phyloP scores from a whole-genome alignment of 2,797 vertebrate species.

The Lepilemur septentrionalis region DNA sequence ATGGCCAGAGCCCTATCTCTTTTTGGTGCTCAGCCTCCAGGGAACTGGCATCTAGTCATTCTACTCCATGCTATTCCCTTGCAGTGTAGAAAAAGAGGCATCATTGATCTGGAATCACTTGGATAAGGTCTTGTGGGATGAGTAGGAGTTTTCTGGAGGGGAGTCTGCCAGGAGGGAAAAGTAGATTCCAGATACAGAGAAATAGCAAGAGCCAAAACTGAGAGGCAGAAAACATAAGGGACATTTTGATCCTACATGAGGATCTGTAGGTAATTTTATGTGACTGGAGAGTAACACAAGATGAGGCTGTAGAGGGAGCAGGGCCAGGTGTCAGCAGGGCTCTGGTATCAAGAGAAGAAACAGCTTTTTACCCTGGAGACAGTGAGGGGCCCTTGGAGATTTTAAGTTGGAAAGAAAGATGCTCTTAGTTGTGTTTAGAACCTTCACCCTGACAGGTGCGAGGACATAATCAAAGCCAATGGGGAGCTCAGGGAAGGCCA shows the following conservation, averaged over 20 bases:
- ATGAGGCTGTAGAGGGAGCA: neutral
- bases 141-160: neutral
- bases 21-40: neutral
- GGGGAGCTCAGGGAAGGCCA: neutral
- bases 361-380: neutral
- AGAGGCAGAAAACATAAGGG: neutral
- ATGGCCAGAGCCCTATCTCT: neutral
- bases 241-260: neutral
- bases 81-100: neutral
- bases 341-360: neutral
- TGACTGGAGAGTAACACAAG: neutral
- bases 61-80: neutral
- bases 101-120: neutral
- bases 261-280: neutral
- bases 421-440: slow-evolving; percentile 7
- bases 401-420: neutral
- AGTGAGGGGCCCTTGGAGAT: neutral
- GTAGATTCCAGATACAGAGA: neutral
- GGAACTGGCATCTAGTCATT: neutral
- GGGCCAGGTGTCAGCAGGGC: neutral
- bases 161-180: neutral
- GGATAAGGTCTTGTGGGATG: neutral
- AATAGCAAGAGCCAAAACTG: neutral
- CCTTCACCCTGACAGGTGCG: neutral
- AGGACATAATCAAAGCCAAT: neutral